Conservation (phyloP, 2,113 vertebrate species). For the Ploceus nigricollis region DNA sequence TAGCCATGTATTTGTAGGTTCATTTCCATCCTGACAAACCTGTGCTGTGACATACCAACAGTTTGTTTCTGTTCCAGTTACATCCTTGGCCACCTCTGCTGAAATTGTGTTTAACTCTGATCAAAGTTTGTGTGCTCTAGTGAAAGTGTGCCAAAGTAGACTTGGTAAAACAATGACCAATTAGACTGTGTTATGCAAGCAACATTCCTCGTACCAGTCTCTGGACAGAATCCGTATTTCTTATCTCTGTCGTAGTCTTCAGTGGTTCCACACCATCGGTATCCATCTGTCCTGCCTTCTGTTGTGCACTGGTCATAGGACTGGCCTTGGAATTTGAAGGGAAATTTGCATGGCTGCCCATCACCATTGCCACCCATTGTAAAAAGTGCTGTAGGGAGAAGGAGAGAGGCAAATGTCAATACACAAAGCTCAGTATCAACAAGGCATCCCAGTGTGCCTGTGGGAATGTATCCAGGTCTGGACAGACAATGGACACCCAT, state of each 20-base stretch:
- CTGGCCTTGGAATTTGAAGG: slow-evolving; percentile 89
- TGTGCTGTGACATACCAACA: not conserved
- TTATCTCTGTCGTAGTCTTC: slow-evolving; percentile 93
- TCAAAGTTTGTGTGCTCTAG: not conserved
- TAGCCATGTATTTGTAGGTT: not conserved
- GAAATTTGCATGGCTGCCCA: slow-evolving; percentile 92
- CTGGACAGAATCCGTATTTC: slow-evolving; percentile 93
- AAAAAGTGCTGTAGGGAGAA: slow-evolving; percentile 81
- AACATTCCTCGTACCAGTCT: slow-evolving; percentile 78
- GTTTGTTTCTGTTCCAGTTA: not conserved
- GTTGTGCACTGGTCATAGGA: slow-evolving; percentile 90
- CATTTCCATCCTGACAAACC: not conserved
- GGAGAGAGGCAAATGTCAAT: not conserved
- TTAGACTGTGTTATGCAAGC: not conserved
- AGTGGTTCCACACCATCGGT: slow-evolving; percentile 95
- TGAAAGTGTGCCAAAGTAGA: not conserved
- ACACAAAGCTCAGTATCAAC: accelerated
- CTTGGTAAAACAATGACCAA: not conserved
- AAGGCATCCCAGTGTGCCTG: too few relatives aligned
- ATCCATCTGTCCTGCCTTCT: slow-evolving; percentile 88
- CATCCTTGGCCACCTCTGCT: not conserved
- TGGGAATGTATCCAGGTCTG: accelerated
- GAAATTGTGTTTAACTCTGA: not conserved
- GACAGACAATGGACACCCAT: not conserved
- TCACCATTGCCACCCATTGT: slow-evolving; percentile 91